A percentile compares a stretch with the other conserved stretches of the same genome.
phyloP scores from a whole-genome alignment of 1,140 invertebrate genomes.

The Drosophila suzukii region DNA sequence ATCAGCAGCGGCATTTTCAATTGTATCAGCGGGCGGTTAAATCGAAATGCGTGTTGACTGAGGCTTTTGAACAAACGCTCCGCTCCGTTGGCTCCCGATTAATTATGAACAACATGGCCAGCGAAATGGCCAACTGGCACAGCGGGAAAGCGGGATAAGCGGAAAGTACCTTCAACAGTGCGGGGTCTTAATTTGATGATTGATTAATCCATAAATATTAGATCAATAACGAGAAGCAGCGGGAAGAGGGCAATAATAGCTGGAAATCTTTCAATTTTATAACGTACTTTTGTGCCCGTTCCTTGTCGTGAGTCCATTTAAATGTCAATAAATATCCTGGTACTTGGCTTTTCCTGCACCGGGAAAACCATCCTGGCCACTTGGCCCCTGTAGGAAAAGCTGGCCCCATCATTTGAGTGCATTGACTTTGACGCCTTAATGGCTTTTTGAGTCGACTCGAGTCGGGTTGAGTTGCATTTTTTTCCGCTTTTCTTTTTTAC shows the following conservation, averaged over 20 bases:
- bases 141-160: not conserved
- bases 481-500: conserved; percentile 3
- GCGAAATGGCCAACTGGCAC: not conserved
- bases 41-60: conserved; percentile 27
- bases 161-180: not conserved
- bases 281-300: not conserved
- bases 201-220: conserved; percentile 44
- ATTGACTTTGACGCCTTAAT: conserved; percentile 63
- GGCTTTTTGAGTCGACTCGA: conserved; percentile 53
- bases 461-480: conserved; percentile 24
- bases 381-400: not conserved
- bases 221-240: conserved; percentile 31
- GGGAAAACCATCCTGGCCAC: not conserved
- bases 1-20: conserved; percentile 11
- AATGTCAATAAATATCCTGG: conserved; percentile 59
- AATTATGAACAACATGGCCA: conserved; percentile 26
- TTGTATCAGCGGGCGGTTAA: not conserved
- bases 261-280: conserved; percentile 6
- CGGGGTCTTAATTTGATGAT: conserved; percentile 22
- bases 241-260: not conserved
- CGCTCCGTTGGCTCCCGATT: conserved; percentile 18
- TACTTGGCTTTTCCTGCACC: not conserved
- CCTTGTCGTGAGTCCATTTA: conserved; percentile 47
- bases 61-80: conserved; percentile 17
- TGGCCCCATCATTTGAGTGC: conserved; percentile 41